Evolutionary conservation across 2,113 vertebrate genomes (phyloP), one percentile per base, ranked within the genome.

Genomic region (Neoarius graeffei): DNA sequence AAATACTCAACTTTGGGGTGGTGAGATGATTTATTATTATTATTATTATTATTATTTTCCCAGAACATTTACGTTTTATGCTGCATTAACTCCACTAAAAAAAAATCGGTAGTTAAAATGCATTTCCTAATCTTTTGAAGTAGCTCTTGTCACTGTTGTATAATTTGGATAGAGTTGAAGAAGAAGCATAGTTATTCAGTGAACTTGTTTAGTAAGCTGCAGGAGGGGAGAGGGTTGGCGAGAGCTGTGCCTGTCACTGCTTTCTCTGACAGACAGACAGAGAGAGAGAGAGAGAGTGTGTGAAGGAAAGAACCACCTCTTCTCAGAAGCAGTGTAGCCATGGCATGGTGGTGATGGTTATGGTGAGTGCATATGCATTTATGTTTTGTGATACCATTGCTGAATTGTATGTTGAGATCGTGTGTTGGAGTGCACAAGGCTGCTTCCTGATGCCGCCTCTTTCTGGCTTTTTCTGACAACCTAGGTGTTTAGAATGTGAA

Each of bases 271-370:
- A 85, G 76, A 87, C 59, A 67, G 35, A 66, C 81, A 67, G 20
- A 85, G 86, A 20, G 13, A 88, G 84, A 74, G 57, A 81, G 81
- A 80, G 84, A 50, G 76, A 69, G 50, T 77, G 81, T 74, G 85
- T 84, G 86, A 73, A 48, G 91, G 35, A 88, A 85, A 82, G 76
- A 84, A 81, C 77, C 77, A 77, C 81, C 81, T 91, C 82, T 81
- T 89, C 56, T 89, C 79, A 86, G 83, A 89, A 77, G 64, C 84
- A 82, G 57, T 89, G 52, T 87, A 89, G 91, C 86, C 89, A 93
- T 95, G 94, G 89, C 85, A 59, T 59, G 91, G 89, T 67, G 92
- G 92, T 87, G 93, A 93, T 89, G 92, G 83, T 71, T 82, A 89
- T 83, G 91, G 91, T 93, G 86, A 91, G 92, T 91, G 71, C 60